These are phyloP conservation scores for Bombus waltoni DNA, from an alignment of 1,140 invertebrate genomes.

Conservation along the genomic window DNA sequence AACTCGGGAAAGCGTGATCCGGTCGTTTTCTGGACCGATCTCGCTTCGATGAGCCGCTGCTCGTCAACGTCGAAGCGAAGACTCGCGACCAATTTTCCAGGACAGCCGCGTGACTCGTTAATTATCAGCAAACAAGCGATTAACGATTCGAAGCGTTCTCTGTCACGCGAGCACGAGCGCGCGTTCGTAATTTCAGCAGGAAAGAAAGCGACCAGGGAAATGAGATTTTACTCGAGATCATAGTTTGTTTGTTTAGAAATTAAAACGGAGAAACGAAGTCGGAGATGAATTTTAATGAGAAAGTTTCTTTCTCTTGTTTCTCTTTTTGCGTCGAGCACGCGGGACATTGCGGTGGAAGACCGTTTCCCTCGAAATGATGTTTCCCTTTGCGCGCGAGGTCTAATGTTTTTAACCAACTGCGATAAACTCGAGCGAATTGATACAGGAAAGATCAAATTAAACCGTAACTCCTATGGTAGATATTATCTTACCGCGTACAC, in stretches of 20 bases:
- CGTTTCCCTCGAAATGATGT: no score
- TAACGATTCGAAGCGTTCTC: conserved; percentile 9
- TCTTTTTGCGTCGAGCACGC: neutral
- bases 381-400: no score
- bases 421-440: no score
- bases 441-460: no score
- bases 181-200: neutral
- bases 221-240: neutral
- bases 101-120: conserved; percentile 11
- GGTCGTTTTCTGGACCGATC: neutral
- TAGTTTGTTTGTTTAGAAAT: neutral
- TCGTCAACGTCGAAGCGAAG: conserved; percentile 1
- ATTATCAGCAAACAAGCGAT: conserved; percentile 30
- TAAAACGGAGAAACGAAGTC: neutral
- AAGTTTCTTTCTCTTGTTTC: neutral
- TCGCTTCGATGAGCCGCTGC: conserved; percentile 12
- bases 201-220: neutral
- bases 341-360: neutral
- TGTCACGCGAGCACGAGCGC: conserved; percentile 33
- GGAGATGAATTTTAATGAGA: neutral
- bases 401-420: no score
- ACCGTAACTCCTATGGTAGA: no score
- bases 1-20: conserved; percentile 42
- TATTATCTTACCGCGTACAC: no score
- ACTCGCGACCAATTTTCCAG: conserved; percentile 41